Conservation (phyloP, 1,140 invertebrate species). For the Zophobas atratus region DNA sequence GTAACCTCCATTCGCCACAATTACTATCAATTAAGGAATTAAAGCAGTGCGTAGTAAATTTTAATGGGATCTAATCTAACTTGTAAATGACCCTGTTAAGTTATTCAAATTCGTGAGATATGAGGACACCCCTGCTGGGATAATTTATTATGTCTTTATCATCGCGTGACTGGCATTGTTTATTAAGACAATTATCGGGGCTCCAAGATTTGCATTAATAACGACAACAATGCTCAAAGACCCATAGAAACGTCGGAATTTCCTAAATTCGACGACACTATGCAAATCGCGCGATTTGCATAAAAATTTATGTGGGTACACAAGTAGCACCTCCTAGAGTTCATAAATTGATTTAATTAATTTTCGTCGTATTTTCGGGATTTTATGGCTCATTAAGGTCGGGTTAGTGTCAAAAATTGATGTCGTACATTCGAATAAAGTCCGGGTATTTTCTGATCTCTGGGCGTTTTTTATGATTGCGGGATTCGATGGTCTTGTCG, state of each 20-base stretch:
- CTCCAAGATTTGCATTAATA: slow-evolving; percentile 50
- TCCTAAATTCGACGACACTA: slow-evolving; percentile 15
- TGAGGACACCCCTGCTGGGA: slow-evolving; percentile 58
- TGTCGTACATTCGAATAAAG: not conserved
- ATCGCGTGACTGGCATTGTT: slow-evolving; percentile 55
- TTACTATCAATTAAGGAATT: slow-evolving; percentile 52
- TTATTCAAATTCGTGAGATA: slow-evolving; percentile 60
- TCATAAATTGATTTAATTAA: slow-evolving; percentile 33
- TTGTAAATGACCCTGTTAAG: slow-evolving; percentile 59
- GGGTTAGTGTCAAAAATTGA: not conserved
- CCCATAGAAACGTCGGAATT: not conserved
- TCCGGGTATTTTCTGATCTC: not conserved
- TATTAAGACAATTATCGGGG: slow-evolving; percentile 57
- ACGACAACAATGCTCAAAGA: slow-evolving; percentile 17
- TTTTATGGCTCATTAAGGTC: slow-evolving; percentile 1
- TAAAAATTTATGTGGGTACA: slow-evolving; percentile 41
- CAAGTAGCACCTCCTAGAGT: slow-evolving; percentile 29
- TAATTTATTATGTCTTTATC: slow-evolving; percentile 58
- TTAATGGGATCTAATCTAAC: slow-evolving; percentile 56
- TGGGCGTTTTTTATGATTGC: not conserved
- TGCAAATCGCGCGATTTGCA: slow-evolving; percentile 32
- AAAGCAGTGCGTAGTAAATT: slow-evolving; percentile 48
- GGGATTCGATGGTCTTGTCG: not conserved
- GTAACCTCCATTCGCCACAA: slow-evolving; percentile 5
- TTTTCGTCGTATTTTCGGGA: not conserved